Conservation (phyloP, 2,797 vertebrate genomes). For the Mus caroli region DNA sequence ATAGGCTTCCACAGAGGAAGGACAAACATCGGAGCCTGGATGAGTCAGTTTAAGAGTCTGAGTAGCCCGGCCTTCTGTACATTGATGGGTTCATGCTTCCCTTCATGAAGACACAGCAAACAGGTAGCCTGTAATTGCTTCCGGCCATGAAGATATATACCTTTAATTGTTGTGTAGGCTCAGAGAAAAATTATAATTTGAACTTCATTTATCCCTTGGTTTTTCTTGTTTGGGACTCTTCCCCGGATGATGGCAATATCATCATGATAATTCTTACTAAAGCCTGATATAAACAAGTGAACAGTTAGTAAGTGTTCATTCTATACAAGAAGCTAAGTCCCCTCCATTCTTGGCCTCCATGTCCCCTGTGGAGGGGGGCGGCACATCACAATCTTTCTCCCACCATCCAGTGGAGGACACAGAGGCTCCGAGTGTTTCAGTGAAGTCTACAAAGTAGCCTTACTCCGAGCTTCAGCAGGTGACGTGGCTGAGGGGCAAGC, state of each 20-base stretch:
- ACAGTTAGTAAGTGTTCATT: neutral
- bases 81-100: neutral
- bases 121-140: neutral
- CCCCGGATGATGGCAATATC: neutral
- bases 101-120: rapidly evolving
- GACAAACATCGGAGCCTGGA: neutral
- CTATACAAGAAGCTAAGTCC: neutral
- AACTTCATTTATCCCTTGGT: neutral
- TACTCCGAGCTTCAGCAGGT: neutral
- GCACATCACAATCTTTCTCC: no score
- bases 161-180: neutral
- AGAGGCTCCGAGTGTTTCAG: neutral
- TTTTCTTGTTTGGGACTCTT: neutral
- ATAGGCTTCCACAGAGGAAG: neutral
- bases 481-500: neutral
- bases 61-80: neutral
- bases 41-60: neutral
- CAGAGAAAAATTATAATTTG: neutral
- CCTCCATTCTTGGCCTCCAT: neutral
- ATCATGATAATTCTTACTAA: neutral
- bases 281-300: neutral
- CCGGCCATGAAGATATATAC: no score
- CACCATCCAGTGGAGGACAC: neutral
- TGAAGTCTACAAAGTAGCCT: neutral
- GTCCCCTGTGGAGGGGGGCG: neutral